Percentiles rank a stretch among this genome's conserved stretches.
Conservation (phyloP, 2,797 vertebrate species). For the Hylomyscus alleni region DNA sequence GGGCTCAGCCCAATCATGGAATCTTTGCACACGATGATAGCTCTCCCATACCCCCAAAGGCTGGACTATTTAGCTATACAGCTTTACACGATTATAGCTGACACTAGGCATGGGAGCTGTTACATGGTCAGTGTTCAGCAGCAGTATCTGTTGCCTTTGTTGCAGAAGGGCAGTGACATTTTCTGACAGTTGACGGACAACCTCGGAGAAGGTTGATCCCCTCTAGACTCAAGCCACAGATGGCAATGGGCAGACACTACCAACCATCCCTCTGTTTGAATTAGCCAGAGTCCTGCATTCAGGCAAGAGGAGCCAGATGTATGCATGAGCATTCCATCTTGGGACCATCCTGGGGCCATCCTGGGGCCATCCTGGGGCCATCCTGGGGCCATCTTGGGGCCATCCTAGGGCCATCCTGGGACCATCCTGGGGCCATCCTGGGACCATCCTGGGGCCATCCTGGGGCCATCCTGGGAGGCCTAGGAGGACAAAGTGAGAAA, state of each 20-base stretch:
- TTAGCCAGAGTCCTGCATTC: not conserved
- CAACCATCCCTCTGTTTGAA: not conserved
- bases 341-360: fast-evolving
- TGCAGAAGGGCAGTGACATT: fast-evolving
- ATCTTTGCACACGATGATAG: fast-evolving
- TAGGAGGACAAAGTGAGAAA: fast-evolving
- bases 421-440: fast-evolving
- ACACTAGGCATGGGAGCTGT: fast-evolving
- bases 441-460: fast-evolving
- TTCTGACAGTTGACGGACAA: not conserved
- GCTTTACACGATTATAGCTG: fast-evolving
- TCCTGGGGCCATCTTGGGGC: fast-evolving
- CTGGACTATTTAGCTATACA: fast-evolving
- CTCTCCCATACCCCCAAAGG: fast-evolving
- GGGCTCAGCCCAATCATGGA: too few relatives aligned
- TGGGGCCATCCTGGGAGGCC: too few relatives aligned
- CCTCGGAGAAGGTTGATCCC: fast-evolving
- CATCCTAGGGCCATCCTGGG: fast-evolving
- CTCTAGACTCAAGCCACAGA: not conserved
- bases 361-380: fast-evolving
- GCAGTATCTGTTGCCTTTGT: fast-evolving
- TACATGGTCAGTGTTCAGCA: fast-evolving
- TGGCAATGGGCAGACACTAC: fast-evolving
- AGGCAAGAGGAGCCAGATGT: fast-evolving
- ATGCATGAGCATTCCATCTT: fast-evolving